A percentile compares a stretch with the other conserved stretches of the same genome.
phyloP scores from a whole-genome alignment of 2,888 invertebrate species.

The Piscicola geometra region DNA sequence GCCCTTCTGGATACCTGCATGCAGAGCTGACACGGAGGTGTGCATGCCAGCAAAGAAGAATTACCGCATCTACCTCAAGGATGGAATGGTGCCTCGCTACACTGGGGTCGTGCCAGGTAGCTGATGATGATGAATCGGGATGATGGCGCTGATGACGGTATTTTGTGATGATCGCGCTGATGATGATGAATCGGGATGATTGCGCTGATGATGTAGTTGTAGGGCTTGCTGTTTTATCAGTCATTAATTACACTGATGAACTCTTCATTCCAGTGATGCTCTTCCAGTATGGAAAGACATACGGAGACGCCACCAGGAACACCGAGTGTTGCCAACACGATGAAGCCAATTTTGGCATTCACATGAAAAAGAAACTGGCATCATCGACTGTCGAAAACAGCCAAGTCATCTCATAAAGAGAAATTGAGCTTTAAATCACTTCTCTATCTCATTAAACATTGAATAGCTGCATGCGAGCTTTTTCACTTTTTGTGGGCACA shows the following conservation, averaged over 20 bases:
- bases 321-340: constrained; percentile 52
- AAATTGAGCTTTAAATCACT: too few relatives aligned
- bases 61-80: constrained; percentile 49
- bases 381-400: constrained; percentile 4
- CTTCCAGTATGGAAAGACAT: constrained; percentile 55
- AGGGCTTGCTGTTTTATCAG: too few relatives aligned
- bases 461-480: too few relatives aligned
- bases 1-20: too few relatives aligned
- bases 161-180: too few relatives aligned
- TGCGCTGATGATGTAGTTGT: too few relatives aligned
- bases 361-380: constrained; percentile 21
- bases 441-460: too few relatives aligned
- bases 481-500: too few relatives aligned
- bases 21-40: too few relatives aligned
- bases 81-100: constrained; percentile 56
- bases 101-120: constrained; percentile 56
- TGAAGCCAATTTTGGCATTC: constrained; percentile 45
- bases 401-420: not conserved
- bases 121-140: constrained; percentile 31
- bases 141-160: not conserved
- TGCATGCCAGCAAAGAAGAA: not conserved
- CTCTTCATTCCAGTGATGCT: constrained; percentile 53
- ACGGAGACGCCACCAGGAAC: constrained; percentile 54
- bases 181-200: too few relatives aligned
- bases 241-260: too few relatives aligned